Evolutionary conservation across 2,888 invertebrate genomes (phyloP).

Genomic region (Steromphala cineraria): DNA sequence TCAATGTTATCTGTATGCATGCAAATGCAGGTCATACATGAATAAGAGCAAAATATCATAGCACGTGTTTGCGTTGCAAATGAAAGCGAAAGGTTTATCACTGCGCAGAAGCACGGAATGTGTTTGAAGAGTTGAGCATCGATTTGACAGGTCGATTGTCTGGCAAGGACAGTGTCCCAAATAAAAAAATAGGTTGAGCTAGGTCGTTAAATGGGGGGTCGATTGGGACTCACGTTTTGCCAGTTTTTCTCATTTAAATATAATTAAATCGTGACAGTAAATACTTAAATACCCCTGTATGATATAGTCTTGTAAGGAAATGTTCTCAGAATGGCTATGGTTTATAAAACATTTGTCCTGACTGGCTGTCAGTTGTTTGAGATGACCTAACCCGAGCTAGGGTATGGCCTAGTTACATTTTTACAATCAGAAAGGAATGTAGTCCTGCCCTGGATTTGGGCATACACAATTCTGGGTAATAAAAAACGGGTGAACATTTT

Average conservation of each 20-base stretch:
- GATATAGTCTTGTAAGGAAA: too few species aligned
- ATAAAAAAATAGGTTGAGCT: conserved; percentile 6
- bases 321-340: too few species aligned
- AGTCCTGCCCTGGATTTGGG: background rate
- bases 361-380: too few species aligned
- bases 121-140: background rate
- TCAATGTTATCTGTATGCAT: conserved; percentile 18
- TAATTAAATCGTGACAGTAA: too few species aligned
- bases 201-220: background rate
- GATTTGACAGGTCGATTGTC: conserved; percentile 10
- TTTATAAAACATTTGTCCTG: too few species aligned
- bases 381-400: background rate
- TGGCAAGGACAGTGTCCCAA: background rate
- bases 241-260: too few species aligned
- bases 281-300: too few species aligned
- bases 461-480: too few species aligned
- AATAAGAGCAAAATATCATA: conserved; percentile 11
- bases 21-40: conserved; percentile 21
- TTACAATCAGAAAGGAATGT: background rate
- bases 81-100: background rate
- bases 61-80: conserved; percentile 15
- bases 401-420: background rate
- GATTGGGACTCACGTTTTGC: background rate
- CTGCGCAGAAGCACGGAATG: background rate
- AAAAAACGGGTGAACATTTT: too few species aligned